Conservation (phyloP, 1,140 invertebrate genomes). For the Temnothorax nylanderi region DNA sequence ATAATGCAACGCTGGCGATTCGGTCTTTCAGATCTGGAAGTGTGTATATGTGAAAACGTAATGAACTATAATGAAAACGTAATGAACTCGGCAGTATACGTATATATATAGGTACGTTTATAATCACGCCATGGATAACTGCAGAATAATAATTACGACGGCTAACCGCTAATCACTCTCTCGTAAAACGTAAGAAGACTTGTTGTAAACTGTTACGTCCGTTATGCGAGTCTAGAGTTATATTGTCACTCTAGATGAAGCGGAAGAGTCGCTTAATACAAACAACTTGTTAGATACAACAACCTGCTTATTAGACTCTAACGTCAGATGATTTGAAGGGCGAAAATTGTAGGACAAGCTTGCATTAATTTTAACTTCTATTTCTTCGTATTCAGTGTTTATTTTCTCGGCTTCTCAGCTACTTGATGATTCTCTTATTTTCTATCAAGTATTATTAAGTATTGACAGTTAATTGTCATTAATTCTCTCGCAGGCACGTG, state of each 20-base stretch:
- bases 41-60: conserved; percentile 6
- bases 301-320: neutral
- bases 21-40: conserved; percentile 17
- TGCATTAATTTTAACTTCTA: neutral
- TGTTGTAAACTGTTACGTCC: neutral
- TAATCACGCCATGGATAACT: conserved; percentile 34
- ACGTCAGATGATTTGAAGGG: neutral
- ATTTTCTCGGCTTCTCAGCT: neutral
- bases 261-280: conserved; percentile 7
- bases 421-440: neutral
- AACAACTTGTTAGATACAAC: neutral
- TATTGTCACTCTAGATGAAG: neutral
- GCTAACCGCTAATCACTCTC: neutral
- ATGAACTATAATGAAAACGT: neutral
- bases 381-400: neutral
- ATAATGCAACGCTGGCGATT: conserved; percentile 38
- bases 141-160: neutral
- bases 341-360: neutral
- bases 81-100: neutral
- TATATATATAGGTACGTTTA: conserved; percentile 18
- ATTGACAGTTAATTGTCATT: neutral
- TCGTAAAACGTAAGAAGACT: neutral
- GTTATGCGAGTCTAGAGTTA: neutral
- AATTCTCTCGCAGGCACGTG: conserved; percentile 87
- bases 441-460: neutral